These are phyloP conservation scores for Drosophila ficusphila DNA, from an alignment of 1,140 invertebrate genomes.

Conservation along the genomic window DNA sequence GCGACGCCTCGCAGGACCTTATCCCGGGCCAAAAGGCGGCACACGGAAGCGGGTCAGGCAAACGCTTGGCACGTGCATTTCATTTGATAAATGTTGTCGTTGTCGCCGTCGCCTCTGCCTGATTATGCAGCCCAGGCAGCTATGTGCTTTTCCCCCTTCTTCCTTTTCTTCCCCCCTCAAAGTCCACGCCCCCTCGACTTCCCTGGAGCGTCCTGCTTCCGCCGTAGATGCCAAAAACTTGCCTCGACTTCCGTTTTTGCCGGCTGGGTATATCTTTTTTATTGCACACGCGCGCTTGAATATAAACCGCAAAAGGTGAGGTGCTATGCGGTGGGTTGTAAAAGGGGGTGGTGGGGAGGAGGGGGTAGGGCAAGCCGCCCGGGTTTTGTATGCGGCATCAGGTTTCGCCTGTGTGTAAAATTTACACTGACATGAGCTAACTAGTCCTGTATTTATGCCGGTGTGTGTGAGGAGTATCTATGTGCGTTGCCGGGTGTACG, in stretches of 20 bases:
- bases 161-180: too few species aligned
- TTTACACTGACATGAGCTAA: constrained; percentile 79
- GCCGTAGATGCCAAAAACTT: constrained; percentile 65
- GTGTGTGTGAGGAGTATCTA: constrained; percentile 22
- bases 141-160: constrained; percentile 11
- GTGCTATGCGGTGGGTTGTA: neutral
- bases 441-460: constrained; percentile 53
- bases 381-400: constrained; percentile 69
- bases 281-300: constrained; percentile 69
- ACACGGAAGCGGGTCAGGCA: constrained; percentile 65
- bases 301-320: constrained; percentile 63
- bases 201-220: constrained; percentile 15
- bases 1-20: constrained; percentile 24
- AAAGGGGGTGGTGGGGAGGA: too few species aligned
- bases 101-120: constrained; percentile 65
- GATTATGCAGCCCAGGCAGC: constrained; percentile 67
- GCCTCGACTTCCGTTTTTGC: constrained; percentile 59
- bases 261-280: constrained; percentile 69
- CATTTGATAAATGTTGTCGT: constrained; percentile 75
- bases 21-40: constrained; percentile 31
- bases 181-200: too few species aligned
- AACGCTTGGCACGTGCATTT: constrained; percentile 77
- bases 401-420: constrained; percentile 74
- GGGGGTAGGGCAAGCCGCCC: neutral
- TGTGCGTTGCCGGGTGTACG: constrained; percentile 2